These are phyloP conservation scores for Carollia perspicillata DNA, from an alignment of 2,113 vertebrate species.

Conservation along the genomic window DNA sequence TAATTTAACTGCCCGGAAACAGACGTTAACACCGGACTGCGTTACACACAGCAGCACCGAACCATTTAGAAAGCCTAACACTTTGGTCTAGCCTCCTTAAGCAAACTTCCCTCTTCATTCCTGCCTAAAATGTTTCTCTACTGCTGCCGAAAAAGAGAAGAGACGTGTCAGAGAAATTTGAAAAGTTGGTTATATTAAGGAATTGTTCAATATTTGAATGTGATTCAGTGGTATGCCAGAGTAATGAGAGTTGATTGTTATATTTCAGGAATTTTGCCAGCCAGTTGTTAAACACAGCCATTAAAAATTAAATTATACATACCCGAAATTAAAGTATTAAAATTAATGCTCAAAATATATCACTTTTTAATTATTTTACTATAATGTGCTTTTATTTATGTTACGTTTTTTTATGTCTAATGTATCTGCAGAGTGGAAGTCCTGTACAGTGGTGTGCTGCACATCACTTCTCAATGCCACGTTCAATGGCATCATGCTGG, in stretches of 20 bases:
- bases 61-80: background rate
- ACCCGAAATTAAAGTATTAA: background rate
- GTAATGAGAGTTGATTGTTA: background rate
- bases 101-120: background rate
- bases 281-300: background rate
- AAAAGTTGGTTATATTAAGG: background rate
- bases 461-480: background rate
- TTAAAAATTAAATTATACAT: conserved; percentile 26
- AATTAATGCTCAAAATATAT: background rate
- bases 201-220: background rate
- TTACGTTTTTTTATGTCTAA: background rate
- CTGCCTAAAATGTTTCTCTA: background rate
- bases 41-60: background rate
- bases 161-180: background rate
- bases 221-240: background rate
- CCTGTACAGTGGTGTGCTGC: background rate
- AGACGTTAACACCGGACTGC: background rate
- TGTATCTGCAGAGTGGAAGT: background rate
- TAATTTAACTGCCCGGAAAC: background rate
- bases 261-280: conserved; percentile 19
- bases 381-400: background rate
- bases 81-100: background rate
- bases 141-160: background rate
- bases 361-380: background rate
- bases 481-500: background rate